These are phyloP conservation scores for Nomada ruficornis DNA, from an alignment of 2,888 invertebrate genomes.

Conservation along the genomic window DNA sequence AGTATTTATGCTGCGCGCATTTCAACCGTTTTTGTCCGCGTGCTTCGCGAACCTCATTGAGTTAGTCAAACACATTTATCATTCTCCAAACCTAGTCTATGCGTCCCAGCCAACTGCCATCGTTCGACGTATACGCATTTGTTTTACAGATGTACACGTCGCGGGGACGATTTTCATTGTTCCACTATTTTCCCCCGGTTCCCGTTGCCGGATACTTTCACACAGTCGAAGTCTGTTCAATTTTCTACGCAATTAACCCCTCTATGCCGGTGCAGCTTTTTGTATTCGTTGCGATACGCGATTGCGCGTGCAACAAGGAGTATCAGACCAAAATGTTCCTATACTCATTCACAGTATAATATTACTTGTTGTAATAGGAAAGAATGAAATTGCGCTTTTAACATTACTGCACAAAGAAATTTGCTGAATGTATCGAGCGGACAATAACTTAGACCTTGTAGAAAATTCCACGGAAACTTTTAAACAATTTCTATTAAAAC, in stretches of 20 bases:
- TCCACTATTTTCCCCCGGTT: conserved; percentile 15
- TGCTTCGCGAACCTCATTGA: conserved; percentile 63
- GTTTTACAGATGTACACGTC: conserved; percentile 10
- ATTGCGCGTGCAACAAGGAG: neutral
- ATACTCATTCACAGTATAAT: too few relatives aligned
- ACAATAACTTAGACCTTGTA: neutral
- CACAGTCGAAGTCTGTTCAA: conserved; percentile 7
- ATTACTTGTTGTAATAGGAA: neutral
- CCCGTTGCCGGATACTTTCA: neutral
- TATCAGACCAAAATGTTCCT: too few relatives aligned
- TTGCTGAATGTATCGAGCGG: neutral
- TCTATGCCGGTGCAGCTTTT: neutral
- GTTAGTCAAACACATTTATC: conserved; percentile 69
- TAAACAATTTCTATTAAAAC: conserved; percentile 29
- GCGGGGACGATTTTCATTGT: conserved; percentile 23
- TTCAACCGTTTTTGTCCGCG: conserved; percentile 69
- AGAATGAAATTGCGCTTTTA: neutral
- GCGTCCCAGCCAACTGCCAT: conserved; percentile 19
- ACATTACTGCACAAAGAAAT: neutral
- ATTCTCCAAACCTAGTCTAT: conserved; percentile 35
- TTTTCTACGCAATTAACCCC: conserved; percentile 30
- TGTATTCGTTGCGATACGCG: neutral
- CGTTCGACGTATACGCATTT: conserved; percentile 21
- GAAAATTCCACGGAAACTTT: conserved; percentile 3
- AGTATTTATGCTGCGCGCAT: conserved; percentile 68